phyloP scores from a whole-genome alignment of 2,113 vertebrate genomes.

The Anser brachyrhynchus region DNA sequence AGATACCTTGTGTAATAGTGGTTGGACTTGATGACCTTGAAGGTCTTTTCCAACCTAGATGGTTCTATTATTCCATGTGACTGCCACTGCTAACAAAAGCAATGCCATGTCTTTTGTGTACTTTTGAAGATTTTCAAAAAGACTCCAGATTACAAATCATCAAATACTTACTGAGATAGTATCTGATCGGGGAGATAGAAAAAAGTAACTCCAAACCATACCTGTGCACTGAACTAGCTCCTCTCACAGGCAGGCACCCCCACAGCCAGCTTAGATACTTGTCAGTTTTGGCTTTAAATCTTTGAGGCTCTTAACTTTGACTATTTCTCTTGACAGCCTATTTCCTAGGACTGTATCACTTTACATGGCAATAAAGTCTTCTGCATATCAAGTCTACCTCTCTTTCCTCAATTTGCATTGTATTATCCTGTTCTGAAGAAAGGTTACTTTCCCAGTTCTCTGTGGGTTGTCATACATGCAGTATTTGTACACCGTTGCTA shows the following conservation, averaged over 20 bases:
- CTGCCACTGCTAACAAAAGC: neutral
- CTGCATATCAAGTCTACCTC: neutral
- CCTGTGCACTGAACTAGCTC: neutral
- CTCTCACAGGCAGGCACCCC: neutral
- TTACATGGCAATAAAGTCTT: neutral
- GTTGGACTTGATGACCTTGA: neutral
- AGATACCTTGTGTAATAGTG: neutral
- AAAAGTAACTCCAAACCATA: neutral
- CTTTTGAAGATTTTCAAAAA: neutral
- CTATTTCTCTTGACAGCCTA: neutral
- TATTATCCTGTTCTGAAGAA: neutral
- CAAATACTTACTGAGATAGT: neutral
- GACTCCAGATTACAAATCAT: neutral
- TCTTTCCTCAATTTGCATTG: neutral
- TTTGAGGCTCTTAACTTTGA: neutral
- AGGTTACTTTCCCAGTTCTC: neutral
- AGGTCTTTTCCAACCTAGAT: neutral
- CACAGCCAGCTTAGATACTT: neutral
- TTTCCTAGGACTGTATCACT: neutral
- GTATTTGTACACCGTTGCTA: neutral
- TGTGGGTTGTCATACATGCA: neutral
- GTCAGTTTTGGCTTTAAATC: neutral
- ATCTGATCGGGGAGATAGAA: neutral
- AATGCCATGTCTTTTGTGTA: neutral
- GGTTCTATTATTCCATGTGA: neutral